phyloP scores from a whole-genome alignment of 2,797 vertebrate species.

The Clarias pachynema region DNA sequence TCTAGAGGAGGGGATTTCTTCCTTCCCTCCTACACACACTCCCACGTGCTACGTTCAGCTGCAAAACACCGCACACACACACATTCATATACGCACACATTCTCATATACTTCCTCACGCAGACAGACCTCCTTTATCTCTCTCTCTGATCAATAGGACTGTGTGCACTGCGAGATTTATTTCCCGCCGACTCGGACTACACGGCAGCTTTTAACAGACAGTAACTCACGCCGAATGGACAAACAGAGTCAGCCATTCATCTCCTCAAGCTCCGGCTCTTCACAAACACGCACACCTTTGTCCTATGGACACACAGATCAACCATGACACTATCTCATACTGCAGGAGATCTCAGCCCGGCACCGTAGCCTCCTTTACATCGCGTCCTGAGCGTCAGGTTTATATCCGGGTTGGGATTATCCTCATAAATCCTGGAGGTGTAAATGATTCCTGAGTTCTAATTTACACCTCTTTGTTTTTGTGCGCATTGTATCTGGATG shows the following conservation, averaged over 20 bases:
- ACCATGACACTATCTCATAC: conserved; percentile 6
- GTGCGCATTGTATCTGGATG: not conserved
- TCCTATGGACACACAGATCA: conserved; percentile 1
- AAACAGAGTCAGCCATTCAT: conserved; percentile 51
- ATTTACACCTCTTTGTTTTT: not conserved
- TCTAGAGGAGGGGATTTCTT: conserved; percentile 50
- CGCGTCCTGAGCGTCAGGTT: not conserved
- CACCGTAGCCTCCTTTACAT: not conserved
- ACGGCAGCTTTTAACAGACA: conserved; percentile 40
- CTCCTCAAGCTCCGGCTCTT: conserved; percentile 33
- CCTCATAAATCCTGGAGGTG: not conserved
- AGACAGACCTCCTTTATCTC: conserved; percentile 2
- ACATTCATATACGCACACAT: not conserved
- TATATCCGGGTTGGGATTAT: not conserved
- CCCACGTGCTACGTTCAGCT: conserved; percentile 13
- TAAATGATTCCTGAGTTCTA: not conserved
- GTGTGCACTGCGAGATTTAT: conserved; percentile 46
- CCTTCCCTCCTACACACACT: not conserved
- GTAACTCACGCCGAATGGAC: conserved; percentile 49
- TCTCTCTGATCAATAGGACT: conserved; percentile 46
- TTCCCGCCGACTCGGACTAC: conserved; percentile 25
- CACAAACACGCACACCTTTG: conserved; percentile 29
- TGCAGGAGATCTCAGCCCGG: not conserved
- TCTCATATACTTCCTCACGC: conserved; percentile 9
- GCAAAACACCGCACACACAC: conserved; percentile 37